phyloP scores from a whole-genome alignment of 2,888 invertebrate species.

The Harpagoxenus sublaevis region DNA sequence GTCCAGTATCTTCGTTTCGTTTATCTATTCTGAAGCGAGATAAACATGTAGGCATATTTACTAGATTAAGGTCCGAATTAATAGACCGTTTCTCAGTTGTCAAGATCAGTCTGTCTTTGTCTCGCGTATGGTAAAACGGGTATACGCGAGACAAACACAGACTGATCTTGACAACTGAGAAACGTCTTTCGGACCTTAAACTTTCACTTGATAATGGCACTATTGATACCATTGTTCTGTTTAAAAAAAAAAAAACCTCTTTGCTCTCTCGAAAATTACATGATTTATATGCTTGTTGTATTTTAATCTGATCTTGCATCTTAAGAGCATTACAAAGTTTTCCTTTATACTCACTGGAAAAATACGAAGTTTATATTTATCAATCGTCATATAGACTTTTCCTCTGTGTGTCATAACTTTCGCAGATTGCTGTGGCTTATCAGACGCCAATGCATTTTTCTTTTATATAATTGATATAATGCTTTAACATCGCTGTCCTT shows the following conservation, averaged over 20 bases:
- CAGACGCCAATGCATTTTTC: neutral
- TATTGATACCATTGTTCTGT: neutral
- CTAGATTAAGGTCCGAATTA: neutral
- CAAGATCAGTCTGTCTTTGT: too few species aligned
- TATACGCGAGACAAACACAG: too few species aligned
- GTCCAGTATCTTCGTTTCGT: conserved; percentile 12
- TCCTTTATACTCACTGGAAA: neutral
- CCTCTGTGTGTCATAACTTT: neutral
- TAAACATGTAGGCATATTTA: conserved; percentile 49
- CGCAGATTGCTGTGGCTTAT: neutral
- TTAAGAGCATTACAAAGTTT: neutral
- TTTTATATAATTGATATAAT: neutral
- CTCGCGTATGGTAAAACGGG: too few species aligned
- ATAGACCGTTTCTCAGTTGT: too few species aligned
- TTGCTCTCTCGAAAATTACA: neutral
- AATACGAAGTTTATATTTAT: neutral
- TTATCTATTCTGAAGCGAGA: conserved; percentile 64
- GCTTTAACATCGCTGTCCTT: neutral
- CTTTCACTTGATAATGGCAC: conserved; percentile 49
- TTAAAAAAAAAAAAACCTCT: neutral
- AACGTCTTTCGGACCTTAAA: neutral
- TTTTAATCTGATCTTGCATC: neutral
- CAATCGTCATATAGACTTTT: neutral
- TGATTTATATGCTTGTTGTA: neutral
- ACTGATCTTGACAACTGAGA: too few species aligned